Evolutionary conservation across 2,113 vertebrate genomes (phyloP).

Genomic region (Hyaena hyaena): DNA sequence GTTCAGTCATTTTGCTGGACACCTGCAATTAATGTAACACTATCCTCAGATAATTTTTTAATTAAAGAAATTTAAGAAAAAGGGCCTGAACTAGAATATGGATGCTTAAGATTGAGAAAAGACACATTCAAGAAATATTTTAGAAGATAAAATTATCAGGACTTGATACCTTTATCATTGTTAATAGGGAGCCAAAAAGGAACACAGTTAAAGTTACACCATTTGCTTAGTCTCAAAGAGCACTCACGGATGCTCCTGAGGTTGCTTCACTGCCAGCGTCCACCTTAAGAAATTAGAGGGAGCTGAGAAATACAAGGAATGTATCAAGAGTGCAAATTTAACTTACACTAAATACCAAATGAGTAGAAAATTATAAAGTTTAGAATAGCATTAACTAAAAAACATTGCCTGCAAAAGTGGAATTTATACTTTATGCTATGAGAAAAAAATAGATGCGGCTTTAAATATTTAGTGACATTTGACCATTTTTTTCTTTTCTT

Average conservation of each 20-base stretch:
- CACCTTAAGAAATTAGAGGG: not conserved
- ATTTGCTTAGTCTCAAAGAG: not conserved
- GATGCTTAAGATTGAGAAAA: not conserved
- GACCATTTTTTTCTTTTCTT: not conserved
- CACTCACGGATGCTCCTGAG: not conserved
- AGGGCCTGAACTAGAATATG: not conserved
- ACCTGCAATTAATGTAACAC: not conserved
- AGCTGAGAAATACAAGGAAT: not conserved
- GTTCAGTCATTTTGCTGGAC: not conserved
- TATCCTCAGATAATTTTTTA: not conserved
- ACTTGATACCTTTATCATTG: not conserved
- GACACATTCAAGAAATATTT: not conserved
- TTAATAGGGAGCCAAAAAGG: not conserved
- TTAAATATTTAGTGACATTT: constrained; percentile 24
- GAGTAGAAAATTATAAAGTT: not conserved
- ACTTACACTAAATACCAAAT: constrained; percentile 6
- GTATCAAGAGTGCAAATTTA: constrained; percentile 32
- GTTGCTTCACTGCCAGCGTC: not conserved
- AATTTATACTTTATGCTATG: not conserved
- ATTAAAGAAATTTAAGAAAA: not conserved
- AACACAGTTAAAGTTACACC: not conserved
- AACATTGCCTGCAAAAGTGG: not conserved
- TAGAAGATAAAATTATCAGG: not conserved
- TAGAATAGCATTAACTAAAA: not conserved
- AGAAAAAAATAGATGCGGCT: not conserved